Evolutionary conservation across 1,140 invertebrate genomes (phyloP), one percentile per base, ranked within the genome.

Genomic region (Euura lappo): DNA sequence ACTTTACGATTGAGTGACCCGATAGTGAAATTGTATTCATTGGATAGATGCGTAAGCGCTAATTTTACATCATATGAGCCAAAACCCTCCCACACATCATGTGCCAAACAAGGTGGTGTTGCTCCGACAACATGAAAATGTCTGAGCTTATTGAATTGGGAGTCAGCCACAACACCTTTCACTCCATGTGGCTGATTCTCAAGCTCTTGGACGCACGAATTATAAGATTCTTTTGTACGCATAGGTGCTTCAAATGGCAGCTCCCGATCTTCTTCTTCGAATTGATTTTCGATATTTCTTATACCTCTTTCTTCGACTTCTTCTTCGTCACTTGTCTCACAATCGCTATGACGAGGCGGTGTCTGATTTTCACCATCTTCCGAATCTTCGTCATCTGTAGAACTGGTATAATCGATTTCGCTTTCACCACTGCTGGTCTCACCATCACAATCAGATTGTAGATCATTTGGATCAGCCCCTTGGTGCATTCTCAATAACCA

Each of bases 261-360:
- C 47, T 51, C 47, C 47, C 47, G 47, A 51, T 51, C 47, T 51
- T 51, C 47, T 51, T 51, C 47, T 51, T 51, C 47, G 47, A 51
- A 6, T 8, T 51, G 7, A 51, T 51, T 51, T 51, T 51, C 47
- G 11, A 51, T 51, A 51, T 51, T 51, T 51, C 47, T 51, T 51
- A 51, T 51, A 51, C 2, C 11, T 51, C 47, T 51, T 51, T 51
- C 47, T 51, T 51, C 47, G 7, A 51, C 47, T 51, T 51, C 47
- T 51, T 51, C 47, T 51, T 51, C 47, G 6, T 51, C 47, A 11
- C 47, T 51, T 11, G 11, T 8, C 6, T 1, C 47, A 51, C 47
- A 51, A 51, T 51, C 47, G 47, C 1, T 11, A 51, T 6, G 47
- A 11, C 47, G 47, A 51, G 47, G 47, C 47, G 11, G 7, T 51